Conservation (phyloP, 2,888 invertebrate species). For the Stenichneumon culpator region DNA sequence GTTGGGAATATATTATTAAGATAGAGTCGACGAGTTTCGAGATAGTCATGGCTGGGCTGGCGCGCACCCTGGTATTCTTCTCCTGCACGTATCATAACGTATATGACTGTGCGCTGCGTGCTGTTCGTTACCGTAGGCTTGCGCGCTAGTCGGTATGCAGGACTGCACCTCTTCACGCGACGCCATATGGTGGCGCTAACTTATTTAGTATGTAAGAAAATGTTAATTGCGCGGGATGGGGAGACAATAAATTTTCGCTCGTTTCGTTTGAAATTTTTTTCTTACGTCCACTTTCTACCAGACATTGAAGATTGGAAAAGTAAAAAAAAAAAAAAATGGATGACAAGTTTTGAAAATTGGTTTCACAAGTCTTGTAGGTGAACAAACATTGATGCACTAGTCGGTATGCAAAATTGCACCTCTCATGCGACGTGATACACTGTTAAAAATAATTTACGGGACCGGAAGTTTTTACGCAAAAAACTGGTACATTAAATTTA, state of each 20-base stretch:
- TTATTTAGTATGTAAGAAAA: conserved; percentile 57
- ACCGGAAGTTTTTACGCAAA: too few species aligned
- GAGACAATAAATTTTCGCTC: not conserved
- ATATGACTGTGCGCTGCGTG: not conserved
- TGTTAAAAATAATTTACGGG: too few species aligned
- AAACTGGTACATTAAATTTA: too few species aligned
- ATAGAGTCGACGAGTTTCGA: conserved; percentile 28
- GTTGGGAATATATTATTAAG: conserved; percentile 36
- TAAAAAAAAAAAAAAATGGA: not conserved
- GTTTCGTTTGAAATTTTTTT: not conserved
- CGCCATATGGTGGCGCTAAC: conserved; percentile 64
- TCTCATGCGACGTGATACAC: conserved; percentile 56
- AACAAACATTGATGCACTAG: not conserved
- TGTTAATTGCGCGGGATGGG: conserved; percentile 38
- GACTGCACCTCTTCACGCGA: conserved; percentile 47
- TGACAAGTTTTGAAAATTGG: not conserved
- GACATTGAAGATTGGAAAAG: not conserved
- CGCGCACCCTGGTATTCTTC: conserved; percentile 12
- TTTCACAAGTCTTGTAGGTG: too few species aligned
- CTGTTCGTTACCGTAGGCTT: not conserved
- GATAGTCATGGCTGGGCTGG: conserved; percentile 59
- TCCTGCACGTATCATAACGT: conserved; percentile 31
- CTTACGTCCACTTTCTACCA: not conserved
- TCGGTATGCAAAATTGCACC: conserved; percentile 2
- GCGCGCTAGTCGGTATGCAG: conserved; percentile 10